Evolutionary conservation across 2,113 vertebrate species (phyloP).

Genomic region (Pachypanchax playfairii): DNA sequence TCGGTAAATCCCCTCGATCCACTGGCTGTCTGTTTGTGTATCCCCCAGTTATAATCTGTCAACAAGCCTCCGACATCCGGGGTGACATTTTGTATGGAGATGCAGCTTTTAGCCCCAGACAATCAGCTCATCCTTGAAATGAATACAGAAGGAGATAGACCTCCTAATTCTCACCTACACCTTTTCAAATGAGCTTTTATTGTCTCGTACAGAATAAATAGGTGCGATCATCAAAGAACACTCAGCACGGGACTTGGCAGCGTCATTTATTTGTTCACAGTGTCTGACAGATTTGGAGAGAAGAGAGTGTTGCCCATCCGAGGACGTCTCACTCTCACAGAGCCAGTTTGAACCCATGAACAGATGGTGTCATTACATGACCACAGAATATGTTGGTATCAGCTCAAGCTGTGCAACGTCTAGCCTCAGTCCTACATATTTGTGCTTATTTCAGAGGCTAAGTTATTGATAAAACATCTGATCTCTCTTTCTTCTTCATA

Average conservation of each 20-base stretch:
- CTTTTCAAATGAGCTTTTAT: conserved; percentile 57
- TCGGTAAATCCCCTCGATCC: conserved; percentile 52
- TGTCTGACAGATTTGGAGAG: conserved; percentile 45
- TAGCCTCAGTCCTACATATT: conserved; percentile 37
- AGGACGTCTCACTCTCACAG: conserved; percentile 36
- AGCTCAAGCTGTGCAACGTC: conserved; percentile 36
- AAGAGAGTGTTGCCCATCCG: conserved; percentile 41
- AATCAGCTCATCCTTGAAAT: conserved; percentile 65
- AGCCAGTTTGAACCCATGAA: conserved; percentile 50
- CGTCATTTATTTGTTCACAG: conserved; percentile 49
- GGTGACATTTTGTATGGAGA: conserved; percentile 46
- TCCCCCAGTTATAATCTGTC: conserved; percentile 70
- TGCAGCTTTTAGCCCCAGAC: conserved; percentile 53
- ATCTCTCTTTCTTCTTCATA: too few species aligned
- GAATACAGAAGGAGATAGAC: conserved; percentile 28
- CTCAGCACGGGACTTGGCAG: conserved; percentile 28
- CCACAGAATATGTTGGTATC: conserved; percentile 46
- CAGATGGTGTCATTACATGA: conserved; percentile 76
- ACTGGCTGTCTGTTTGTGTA: conserved; percentile 58
- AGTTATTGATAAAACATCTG: conserved; percentile 5
- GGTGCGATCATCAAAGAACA: conserved; percentile 51
- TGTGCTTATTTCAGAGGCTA: conserved; percentile 23
- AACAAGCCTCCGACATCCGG: conserved; percentile 52
- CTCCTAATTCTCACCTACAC: conserved; percentile 46
- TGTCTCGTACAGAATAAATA: conserved; percentile 58